These are phyloP conservation scores for Podarcis raffonei DNA, from an alignment of 2,113 vertebrate genomes.

Conservation along the genomic window DNA sequence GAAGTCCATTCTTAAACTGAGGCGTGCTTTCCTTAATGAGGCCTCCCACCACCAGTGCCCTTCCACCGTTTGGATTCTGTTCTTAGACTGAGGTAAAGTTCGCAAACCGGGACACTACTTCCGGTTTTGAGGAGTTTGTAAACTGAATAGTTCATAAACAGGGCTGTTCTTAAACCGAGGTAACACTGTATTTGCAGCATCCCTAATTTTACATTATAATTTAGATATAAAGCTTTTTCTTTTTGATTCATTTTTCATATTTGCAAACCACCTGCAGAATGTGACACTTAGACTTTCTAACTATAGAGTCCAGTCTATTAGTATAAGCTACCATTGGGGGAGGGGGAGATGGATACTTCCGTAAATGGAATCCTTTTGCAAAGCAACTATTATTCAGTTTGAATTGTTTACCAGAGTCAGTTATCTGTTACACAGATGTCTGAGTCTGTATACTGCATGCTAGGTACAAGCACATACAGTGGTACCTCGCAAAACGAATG, in stretches of 20 bases:
- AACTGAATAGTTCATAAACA: no score
- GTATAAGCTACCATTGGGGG: neutral
- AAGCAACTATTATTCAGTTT: constrained; percentile 33
- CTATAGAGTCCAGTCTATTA: constrained; percentile 33
- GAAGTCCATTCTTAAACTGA: no score
- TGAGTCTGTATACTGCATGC: constrained; percentile 57
- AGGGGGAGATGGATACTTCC: constrained; percentile 10
- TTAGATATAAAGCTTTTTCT: constrained; percentile 34
- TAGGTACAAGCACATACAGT: constrained; percentile 27
- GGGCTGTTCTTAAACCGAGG: no score
- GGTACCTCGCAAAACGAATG: no score
- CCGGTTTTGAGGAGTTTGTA: no score
- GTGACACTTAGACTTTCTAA: constrained; percentile 27
- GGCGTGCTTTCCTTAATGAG: no score
- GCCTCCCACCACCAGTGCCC: no score
- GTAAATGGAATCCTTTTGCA: constrained; percentile 49
- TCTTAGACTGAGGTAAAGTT: no score
- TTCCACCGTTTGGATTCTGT: no score
- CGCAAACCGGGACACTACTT: no score
- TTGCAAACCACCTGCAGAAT: constrained; percentile 42
- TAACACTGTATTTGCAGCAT: constrained; percentile 17
- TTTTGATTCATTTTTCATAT: constrained; percentile 29
- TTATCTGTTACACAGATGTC: constrained; percentile 48
- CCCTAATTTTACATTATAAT: constrained; percentile 12
- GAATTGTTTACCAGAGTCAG: constrained; percentile 34